phyloP scores from a whole-genome alignment of 2,888 invertebrate species.

The Buathra laborator region DNA sequence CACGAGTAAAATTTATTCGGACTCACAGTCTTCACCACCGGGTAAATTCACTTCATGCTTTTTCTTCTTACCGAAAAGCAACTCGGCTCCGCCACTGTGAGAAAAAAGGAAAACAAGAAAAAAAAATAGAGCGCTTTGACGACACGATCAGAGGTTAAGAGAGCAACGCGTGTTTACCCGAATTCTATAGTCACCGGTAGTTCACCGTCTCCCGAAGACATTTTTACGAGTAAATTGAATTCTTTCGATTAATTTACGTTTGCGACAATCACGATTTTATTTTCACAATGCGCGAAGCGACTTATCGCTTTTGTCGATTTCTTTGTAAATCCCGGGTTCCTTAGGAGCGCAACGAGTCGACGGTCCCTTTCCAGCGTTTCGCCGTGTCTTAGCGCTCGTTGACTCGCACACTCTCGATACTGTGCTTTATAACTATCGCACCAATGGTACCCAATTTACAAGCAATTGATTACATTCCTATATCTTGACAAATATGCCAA shows the following conservation, averaged over 20 bases:
- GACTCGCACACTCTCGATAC: constrained; percentile 1
- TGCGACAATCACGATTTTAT: background rate
- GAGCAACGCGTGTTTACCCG: constrained; percentile 73
- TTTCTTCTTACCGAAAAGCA: constrained; percentile 94
- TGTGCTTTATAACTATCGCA: background rate
- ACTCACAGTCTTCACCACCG: constrained; percentile 86
- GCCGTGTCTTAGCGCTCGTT: background rate
- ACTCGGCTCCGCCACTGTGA: constrained; percentile 95
- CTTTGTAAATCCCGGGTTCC: constrained; percentile 64
- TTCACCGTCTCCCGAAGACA: constrained; percentile 67
- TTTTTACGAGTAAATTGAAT: constrained; percentile 48
- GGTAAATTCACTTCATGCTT: constrained; percentile 89
- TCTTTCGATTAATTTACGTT: background rate
- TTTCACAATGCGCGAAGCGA: background rate
- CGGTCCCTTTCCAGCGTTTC: constrained; percentile 16
- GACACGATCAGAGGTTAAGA: constrained; percentile 26
- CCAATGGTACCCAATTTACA: background rate
- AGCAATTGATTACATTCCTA: background rate
- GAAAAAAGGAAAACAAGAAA: constrained; percentile 79
- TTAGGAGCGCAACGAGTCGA: constrained; percentile 17
- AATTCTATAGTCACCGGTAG: constrained; percentile 78
- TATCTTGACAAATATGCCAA: background rate
- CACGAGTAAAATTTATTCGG: constrained; percentile 4
- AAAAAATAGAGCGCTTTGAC: constrained; percentile 67
- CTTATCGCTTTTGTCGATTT: background rate